Base-by-base conservation (phyloP, 2,888 invertebrate species). In the Leptinotarsa tumamoca region DNA sequence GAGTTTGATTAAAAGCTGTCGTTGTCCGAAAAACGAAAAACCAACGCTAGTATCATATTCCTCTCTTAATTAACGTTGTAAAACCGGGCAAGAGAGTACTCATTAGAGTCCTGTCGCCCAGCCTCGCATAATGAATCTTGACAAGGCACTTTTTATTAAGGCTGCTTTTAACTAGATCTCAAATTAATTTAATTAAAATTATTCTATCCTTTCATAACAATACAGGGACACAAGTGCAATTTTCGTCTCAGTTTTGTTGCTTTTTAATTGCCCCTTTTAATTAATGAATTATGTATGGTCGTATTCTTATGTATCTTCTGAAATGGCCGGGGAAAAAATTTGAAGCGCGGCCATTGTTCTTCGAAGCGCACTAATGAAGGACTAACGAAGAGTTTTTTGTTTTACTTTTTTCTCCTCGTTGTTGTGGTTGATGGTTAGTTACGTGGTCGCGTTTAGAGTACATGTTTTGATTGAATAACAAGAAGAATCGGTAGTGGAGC, bases 171-270 rank as follows among this genome's bases (percentile, higher is more conserved):
- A 87, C 86, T 85, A 85, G 85, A 86, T 85, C 86, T 85, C 86
- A 85, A 87, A 87, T 87, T 87, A 87, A 87, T 86, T 87, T 87
- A 87, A 88, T 87, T 86, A 87, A 86, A 86, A 84, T 87, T 86
- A 86, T 85, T 86, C 85, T 85, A 82, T 84, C 82, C 84, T 80
- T 78, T 79, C 78, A 79, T 79, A 80, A 80, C 77, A 79, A 70
- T 70, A 70, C 70, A 5, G 43, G 75, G 71, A 73, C 78, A 75
- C 78, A 76, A 81, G 80, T 82, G 80, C 80, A 81, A 77, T 80
- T 78, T 80, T 74, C 74, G 80, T 81, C 81, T 80, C 79, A 72
- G 81, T 82, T 83, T 82, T 82, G 81, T 83, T 82, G 82, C 83
- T 81, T 83, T 85, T 84, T 83, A 84, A 84, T 83, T 83, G 84